Evolutionary conservation across 2,797 vertebrate genomes (phyloP).

Genomic region (Pipistrellus pipistrellus): DNA sequence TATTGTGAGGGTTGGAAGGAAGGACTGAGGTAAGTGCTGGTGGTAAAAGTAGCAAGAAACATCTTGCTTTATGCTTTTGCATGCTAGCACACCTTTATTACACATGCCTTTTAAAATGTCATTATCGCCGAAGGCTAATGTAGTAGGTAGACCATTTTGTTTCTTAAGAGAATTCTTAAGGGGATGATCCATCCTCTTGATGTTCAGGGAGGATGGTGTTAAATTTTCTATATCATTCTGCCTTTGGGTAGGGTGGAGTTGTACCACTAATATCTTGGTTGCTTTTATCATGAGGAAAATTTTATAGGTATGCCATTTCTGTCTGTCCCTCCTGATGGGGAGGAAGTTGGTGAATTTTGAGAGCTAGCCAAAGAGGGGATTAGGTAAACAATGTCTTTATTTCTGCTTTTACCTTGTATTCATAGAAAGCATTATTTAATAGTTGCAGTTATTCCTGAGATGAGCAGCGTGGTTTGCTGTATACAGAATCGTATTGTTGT

Average conservation of each 20-base stretch:
- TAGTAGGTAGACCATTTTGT: conserved; percentile 69
- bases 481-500: conserved; percentile 14
- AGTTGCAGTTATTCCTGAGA: conserved; percentile 51
- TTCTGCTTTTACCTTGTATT: conserved; percentile 59
- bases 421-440: conserved; percentile 45
- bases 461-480: background rate
- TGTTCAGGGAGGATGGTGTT: conserved; percentile 24
- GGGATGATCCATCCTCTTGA: conserved; percentile 49
- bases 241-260: background rate
- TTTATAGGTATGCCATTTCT: conserved; percentile 23
- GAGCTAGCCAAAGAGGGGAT: conserved; percentile 67
- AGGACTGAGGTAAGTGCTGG: background rate
- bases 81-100: conserved; percentile 49
- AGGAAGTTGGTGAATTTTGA: conserved; percentile 62
- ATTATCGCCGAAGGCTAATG: conserved; percentile 70
- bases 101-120: conserved; percentile 74
- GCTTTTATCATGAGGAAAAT: conserved; percentile 11
- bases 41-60: background rate
- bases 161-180: conserved; percentile 76
- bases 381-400: conserved; percentile 72
- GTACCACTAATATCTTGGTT: background rate
- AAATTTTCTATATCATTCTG: background rate
- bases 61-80: background rate
- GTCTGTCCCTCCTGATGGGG: conserved; percentile 21
- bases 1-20: background rate